A percentile compares a stretch with the other conserved stretches of the same genome.
phyloP scores from a whole-genome alignment of 2,888 invertebrate genomes.

The Catocala sponsa region DNA sequence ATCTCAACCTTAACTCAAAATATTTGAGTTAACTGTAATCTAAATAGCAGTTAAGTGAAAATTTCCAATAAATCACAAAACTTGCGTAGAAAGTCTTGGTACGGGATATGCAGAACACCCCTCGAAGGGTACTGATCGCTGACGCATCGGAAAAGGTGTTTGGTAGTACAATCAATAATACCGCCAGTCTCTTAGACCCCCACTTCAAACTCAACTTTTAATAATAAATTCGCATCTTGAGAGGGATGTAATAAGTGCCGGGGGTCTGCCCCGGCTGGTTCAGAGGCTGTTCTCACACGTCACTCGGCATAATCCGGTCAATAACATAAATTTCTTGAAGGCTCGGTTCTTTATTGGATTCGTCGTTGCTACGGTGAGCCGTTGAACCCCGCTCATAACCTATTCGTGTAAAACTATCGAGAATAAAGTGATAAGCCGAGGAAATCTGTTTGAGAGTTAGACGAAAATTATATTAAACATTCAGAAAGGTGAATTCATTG shows the following conservation, averaged over 20 bases:
- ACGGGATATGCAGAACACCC: conserved; percentile 76
- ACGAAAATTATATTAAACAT: conserved; percentile 39
- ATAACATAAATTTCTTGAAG: conserved; percentile 84
- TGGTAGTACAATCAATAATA: conserved; percentile 80
- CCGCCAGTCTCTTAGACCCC: conserved; percentile 70
- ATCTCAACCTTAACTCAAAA: conserved; percentile 34
- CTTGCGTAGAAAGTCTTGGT: conserved; percentile 70
- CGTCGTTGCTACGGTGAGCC: conserved; percentile 73
- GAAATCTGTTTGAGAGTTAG: conserved; percentile 62
- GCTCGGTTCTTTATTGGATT: conserved; percentile 83
- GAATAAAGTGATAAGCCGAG: conserved; percentile 65
- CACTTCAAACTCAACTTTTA: conserved; percentile 51
- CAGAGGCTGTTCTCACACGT: conserved; percentile 73
- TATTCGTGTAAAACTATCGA: conserved; percentile 69
- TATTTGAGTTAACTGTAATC: conserved; percentile 22
- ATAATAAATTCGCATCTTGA: conserved; percentile 52
- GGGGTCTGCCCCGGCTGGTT: conserved; percentile 66
- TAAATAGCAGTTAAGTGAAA: conserved; percentile 35
- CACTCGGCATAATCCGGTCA: conserved; percentile 83
- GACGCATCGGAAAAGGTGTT: conserved; percentile 82
- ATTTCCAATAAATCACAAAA: conserved; percentile 64
- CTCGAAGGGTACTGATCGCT: conserved; percentile 71
- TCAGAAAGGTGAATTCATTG: conserved; percentile 23
- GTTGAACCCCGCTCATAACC: conserved; percentile 73
- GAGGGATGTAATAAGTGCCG: conserved; percentile 50